These are phyloP conservation scores for Tadarida brasiliensis DNA, from an alignment of 2,797 vertebrate genomes.

Conservation along the genomic window DNA sequence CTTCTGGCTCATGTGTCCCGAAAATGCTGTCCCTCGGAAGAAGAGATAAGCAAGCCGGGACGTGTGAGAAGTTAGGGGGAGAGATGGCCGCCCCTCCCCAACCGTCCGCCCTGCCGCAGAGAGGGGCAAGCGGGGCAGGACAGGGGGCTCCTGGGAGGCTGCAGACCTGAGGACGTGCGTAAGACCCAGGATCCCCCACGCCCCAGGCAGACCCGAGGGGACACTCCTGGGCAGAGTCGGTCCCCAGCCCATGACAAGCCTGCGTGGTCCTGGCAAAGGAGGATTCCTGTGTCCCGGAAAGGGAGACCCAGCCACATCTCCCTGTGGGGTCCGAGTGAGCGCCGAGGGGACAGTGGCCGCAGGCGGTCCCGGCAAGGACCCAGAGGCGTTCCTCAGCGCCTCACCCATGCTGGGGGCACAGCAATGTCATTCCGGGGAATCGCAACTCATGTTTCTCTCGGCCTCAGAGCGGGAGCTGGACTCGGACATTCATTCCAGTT, in stretches of 20 bases:
- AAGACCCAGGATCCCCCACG: background rate
- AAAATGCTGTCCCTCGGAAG: background rate
- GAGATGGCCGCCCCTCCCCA: background rate
- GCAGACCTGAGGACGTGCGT: background rate
- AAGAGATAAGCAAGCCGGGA: background rate
- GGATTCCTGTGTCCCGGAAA: background rate
- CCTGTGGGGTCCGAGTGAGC: background rate
- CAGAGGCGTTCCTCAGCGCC: accelerated
- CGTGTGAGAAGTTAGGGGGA: accelerated
- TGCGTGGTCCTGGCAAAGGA: accelerated
- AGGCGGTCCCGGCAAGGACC: background rate
- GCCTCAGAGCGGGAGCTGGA: background rate
- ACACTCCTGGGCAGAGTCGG: too few relatives aligned
- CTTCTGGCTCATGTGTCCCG: accelerated
- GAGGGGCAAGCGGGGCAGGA: background rate
- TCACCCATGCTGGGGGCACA: accelerated
- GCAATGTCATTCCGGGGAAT: accelerated
- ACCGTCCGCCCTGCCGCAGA: accelerated
- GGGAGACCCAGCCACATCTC: accelerated
- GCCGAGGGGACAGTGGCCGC: background rate
- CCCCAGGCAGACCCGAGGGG: accelerated
- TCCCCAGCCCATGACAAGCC: accelerated
- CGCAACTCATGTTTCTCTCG: accelerated
- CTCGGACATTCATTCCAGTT: background rate
- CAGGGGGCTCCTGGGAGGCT: too few relatives aligned